Conservation (phyloP, 53 echinoderm and acorn worm species). For the Patiria pectinifera region DNA sequence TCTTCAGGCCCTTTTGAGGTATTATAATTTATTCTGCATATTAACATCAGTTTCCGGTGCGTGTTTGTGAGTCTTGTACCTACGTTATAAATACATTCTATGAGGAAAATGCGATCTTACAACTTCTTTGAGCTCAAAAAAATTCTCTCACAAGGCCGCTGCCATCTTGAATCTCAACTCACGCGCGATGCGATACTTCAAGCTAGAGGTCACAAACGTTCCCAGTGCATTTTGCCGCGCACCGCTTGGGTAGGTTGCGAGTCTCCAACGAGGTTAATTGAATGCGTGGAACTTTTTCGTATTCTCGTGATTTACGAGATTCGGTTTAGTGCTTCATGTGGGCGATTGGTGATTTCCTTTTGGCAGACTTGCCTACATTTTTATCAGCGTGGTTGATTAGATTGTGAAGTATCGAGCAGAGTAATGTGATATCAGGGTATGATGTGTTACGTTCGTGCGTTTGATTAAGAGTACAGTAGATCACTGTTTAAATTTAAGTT, state of each 20-base stretch:
- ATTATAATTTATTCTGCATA: not conserved
- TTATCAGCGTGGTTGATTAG: too few species aligned
- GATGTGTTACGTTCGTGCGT: too few species aligned
- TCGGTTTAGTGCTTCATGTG: not conserved
- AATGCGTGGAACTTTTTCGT: constrained; percentile 39
- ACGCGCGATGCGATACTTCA: constrained; percentile 27
- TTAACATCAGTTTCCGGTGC: not conserved
- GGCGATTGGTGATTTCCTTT: not conserved
- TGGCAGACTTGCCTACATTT: too few species aligned
- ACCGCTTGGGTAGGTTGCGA: not conserved
- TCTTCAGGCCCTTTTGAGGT: not conserved
- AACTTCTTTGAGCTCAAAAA: not conserved
- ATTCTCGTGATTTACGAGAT: not conserved
- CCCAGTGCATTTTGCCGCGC: not conserved
- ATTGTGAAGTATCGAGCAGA: too few species aligned
- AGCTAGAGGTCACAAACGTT: not conserved
- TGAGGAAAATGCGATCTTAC: too few species aligned
- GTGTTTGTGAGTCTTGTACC: not conserved
- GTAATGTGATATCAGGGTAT: too few species aligned
- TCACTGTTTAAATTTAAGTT: too few species aligned
- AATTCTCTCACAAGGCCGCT: not conserved
- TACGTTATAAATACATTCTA: not conserved
- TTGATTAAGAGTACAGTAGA: too few species aligned
- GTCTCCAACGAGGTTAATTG: constrained; percentile 29
- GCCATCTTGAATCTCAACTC: constrained; percentile 53